Percentiles rank a stretch among this genome's conserved stretches.
Conservation (phyloP, 2,888 invertebrate genomes). For the Zelleria hepariella region DNA sequence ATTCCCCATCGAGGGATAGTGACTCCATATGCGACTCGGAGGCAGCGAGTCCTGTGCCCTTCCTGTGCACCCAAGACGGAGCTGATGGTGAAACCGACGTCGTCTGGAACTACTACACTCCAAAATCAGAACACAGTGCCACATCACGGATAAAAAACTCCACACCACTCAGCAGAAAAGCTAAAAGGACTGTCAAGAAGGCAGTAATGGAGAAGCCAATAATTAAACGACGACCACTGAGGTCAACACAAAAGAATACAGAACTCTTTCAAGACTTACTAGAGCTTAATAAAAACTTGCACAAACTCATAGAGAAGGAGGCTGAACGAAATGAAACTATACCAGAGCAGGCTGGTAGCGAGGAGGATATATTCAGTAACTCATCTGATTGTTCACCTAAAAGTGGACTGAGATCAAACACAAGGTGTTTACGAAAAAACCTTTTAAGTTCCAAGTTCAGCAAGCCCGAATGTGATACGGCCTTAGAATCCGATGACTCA, state of each 20-base stretch:
- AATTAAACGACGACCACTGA: slow-evolving; percentile 40
- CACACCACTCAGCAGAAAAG: slow-evolving; percentile 50
- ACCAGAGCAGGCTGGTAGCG: slow-evolving; percentile 30
- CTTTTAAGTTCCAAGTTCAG: slow-evolving; percentile 55
- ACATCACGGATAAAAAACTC: slow-evolving; percentile 39
- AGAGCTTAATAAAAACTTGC: slow-evolving; percentile 58
- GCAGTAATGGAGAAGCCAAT: slow-evolving; percentile 41
- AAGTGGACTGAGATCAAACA: slow-evolving; percentile 35
- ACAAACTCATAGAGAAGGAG: slow-evolving; percentile 44
- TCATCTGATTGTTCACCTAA: slow-evolving; percentile 50
- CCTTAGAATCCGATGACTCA: slow-evolving; percentile 63
- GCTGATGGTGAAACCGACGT: slow-evolving; percentile 63
- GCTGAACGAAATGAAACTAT: slow-evolving; percentile 22
- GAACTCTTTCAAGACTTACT: slow-evolving; percentile 55
- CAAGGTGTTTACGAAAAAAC: slow-evolving; percentile 50
- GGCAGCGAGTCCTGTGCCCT: slow-evolving; percentile 59
- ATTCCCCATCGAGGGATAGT: slow-evolving; percentile 58
- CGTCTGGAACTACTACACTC: slow-evolving; percentile 66
- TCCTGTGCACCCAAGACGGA: slow-evolving; percentile 65
- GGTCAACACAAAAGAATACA: slow-evolving; percentile 41
- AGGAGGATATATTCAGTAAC: slow-evolving; percentile 54
- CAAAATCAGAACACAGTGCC: slow-evolving; percentile 43
- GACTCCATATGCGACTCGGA: slow-evolving; percentile 58
- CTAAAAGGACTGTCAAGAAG: slow-evolving; percentile 34
- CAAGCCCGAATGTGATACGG: slow-evolving; percentile 47